Evolutionary conservation across 1,140 invertebrate species (phyloP).

Genomic region (Lordiphosa mommai): DNA sequence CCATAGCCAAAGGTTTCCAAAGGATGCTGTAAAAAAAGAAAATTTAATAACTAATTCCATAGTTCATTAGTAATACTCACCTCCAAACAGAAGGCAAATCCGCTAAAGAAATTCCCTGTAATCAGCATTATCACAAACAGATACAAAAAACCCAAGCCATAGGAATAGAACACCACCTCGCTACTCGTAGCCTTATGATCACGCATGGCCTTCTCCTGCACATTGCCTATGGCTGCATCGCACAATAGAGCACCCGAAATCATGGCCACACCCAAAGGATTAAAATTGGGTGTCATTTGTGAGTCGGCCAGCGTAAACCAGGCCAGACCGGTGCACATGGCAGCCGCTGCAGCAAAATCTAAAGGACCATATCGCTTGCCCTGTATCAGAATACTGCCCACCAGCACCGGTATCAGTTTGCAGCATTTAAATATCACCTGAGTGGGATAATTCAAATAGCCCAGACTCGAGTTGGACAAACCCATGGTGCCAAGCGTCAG

Average conservation of each 20-base stretch:
- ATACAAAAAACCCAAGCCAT: constrained; percentile 93
- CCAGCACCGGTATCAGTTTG: constrained; percentile 96
- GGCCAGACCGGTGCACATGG: constrained; percentile 95
- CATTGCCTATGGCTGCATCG: constrained; percentile 97
- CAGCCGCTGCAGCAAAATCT: constrained; percentile 90
- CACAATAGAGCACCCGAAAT: constrained; percentile 93
- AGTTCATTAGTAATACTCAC: constrained; percentile 80
- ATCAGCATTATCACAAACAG: constrained; percentile 88
- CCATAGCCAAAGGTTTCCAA: constrained; percentile 91
- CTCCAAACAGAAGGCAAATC: constrained; percentile 88
- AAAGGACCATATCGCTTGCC: constrained; percentile 91
- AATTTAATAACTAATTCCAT: background rate
- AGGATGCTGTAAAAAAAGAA: constrained; percentile 83
- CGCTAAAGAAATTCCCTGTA: constrained; percentile 88
- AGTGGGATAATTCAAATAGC: constrained; percentile 97
- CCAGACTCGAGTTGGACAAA: constrained; percentile 96
- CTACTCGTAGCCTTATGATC: constrained; percentile 89
- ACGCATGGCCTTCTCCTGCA: constrained; percentile 97
- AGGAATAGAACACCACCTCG: constrained; percentile 96
- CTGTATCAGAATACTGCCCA: constrained; percentile 95
- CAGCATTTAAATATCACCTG: constrained; percentile 97
- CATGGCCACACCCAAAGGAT: constrained; percentile 89
- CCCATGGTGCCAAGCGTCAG: constrained; percentile 97
- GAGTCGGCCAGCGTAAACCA: constrained; percentile 96
- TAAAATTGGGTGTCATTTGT: constrained; percentile 92